Evolutionary conservation across 2,113 vertebrate genomes (phyloP), one percentile per base, ranked within the genome.

Genomic region (Atrichornis clamosus): DNA sequence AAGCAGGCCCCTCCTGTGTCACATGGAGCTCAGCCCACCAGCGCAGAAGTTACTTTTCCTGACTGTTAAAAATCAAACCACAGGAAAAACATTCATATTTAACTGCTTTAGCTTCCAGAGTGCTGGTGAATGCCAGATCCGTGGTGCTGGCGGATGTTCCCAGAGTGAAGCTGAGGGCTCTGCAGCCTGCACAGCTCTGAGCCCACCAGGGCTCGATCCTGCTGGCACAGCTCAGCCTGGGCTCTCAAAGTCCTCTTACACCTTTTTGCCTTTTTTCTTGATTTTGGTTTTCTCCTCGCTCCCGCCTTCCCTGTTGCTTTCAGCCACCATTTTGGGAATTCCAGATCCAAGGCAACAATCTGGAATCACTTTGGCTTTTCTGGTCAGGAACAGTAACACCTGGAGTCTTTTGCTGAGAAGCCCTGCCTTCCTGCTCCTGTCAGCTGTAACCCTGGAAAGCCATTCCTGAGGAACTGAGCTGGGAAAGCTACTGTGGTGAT

Each of bases 141-240:
- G 3, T 0, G 1, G 39, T 0, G 2, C 59, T 55, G 59, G 24
- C 49, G 18, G 59, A 6, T 10, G 11, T 24, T 13, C 33, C 15
- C 14, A 12, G 33, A 23, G 58, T 1, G 41, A 7, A 37, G 32
- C 76, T 9, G 27, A 14, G 35, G 39, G 55, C 32, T 49, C 84
- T 63, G 65, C 56, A 70, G 74, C 10, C 11, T 7, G 50, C 42
- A 8, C 58, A 47, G 65, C 65, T 30, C 74, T 11, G 35, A 35
- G 20, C 20, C 23, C 22, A 0, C 44, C 6, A 39, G 35, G 65
- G 55, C 60, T 78, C 2, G 0, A 6, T 35, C 15, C 74, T 3
- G 2, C 63, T 22, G 47, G 10, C 58, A 19, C 49, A 5, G 63
- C 13, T 7, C 74, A 41, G 58, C 53, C 63, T 7, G 3, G 2